Conservation (phyloP, 2,888 invertebrate genomes). For the Argyresthia goedartella region DNA sequence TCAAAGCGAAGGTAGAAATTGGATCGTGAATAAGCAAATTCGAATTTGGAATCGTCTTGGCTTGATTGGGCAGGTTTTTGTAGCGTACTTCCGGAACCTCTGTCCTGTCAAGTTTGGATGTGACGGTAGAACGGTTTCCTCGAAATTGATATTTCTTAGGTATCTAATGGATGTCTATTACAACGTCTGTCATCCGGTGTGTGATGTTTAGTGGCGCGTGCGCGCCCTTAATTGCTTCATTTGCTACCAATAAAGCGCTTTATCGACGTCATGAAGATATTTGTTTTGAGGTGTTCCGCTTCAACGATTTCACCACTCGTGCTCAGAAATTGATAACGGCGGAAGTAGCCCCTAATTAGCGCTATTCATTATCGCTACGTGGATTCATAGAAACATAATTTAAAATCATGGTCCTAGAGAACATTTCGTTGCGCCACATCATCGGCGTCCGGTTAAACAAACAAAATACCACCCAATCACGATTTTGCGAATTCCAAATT, state of each 20-base stretch:
- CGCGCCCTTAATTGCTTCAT: constrained; percentile 61
- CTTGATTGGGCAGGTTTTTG: constrained; percentile 58
- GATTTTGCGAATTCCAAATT: constrained; percentile 70
- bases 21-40: constrained; percentile 46
- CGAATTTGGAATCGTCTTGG: constrained; percentile 42
- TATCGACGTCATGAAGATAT: constrained; percentile 18
- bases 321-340: too few relatives aligned
- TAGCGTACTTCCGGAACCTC: constrained; percentile 57
- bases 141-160: constrained; percentile 69
- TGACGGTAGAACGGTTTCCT: constrained; percentile 45
- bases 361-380: too few relatives aligned
- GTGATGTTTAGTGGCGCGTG: constrained; percentile 48
- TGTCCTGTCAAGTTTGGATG: constrained; percentile 34
- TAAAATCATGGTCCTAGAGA: too few relatives aligned
- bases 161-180: constrained; percentile 47
- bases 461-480: constrained; percentile 24
- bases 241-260: constrained; percentile 48
- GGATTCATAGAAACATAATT: too few relatives aligned
- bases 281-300: constrained; percentile 37
- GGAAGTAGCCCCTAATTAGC: too few relatives aligned
- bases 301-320: constrained; percentile 16
- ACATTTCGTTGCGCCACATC: too few relatives aligned
- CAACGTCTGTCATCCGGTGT: constrained; percentile 59
- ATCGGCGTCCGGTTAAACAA: background rate
- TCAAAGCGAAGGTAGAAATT: constrained; percentile 13